Evolutionary conservation across 2,113 vertebrate genomes (phyloP).

Genomic region (Origma solitaria): DNA sequence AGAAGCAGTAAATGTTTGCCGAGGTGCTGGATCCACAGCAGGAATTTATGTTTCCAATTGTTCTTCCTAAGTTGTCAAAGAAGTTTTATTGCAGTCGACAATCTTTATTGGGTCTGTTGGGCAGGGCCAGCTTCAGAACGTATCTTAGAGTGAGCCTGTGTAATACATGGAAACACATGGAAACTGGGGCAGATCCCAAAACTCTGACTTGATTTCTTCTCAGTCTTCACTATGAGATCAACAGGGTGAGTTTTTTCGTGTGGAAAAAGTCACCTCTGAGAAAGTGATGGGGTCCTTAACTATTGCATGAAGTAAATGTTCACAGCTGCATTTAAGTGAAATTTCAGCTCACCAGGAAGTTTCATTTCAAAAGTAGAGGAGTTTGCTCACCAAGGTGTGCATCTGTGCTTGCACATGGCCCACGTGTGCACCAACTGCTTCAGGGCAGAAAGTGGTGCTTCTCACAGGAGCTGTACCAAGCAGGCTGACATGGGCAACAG

Average conservation of each 20-base stretch:
- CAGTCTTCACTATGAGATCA: neutral
- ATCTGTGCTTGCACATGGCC: neutral
- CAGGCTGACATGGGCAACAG: neutral
- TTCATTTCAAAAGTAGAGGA: neutral
- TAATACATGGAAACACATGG: neutral
- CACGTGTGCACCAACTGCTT: rapidly evolving
- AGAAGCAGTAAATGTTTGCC: constrained; percentile 33
- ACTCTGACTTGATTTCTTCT: neutral
- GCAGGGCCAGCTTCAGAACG: constrained; percentile 14
- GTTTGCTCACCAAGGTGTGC: neutral
- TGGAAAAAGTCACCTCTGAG: neutral
- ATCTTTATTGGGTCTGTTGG: constrained; percentile 51
- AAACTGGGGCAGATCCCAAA: neutral
- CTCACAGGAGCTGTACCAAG: neutral
- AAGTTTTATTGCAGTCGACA: constrained; percentile 54
- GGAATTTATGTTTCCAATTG: constrained; percentile 59
- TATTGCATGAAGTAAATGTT: neutral
- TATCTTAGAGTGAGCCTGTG: neutral
- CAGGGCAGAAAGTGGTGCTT: neutral
- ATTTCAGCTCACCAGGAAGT: neutral
- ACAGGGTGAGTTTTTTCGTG: neutral
- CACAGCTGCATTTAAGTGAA: neutral
- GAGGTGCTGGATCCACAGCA: constrained; percentile 47
- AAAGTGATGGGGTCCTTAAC: neutral
- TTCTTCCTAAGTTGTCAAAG: constrained; percentile 53